phyloP scores from a whole-genome alignment of 2,888 invertebrate species.

The Ichneumoninae sp. region DNA sequence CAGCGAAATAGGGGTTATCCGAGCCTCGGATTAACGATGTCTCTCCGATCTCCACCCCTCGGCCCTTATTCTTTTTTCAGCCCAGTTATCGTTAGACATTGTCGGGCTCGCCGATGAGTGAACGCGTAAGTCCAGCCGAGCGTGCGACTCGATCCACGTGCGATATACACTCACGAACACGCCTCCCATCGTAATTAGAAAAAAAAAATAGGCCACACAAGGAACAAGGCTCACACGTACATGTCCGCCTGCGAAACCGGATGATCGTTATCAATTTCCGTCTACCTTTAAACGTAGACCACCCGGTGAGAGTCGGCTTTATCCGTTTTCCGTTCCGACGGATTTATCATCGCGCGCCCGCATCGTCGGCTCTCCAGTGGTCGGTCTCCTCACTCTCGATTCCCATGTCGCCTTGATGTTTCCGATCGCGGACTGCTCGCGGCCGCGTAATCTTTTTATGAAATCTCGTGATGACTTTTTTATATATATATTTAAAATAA shows the following conservation, averaged over 20 bases:
- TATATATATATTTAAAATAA: not conserved
- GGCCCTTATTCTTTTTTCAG: slow-evolving; percentile 6
- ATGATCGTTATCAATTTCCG: slow-evolving; percentile 46
- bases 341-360: slow-evolving; percentile 51
- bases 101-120: slow-evolving; percentile 13
- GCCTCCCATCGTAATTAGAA: slow-evolving; percentile 38
- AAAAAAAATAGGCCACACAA: slow-evolving; percentile 1
- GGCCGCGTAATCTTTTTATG: not conserved
- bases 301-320: slow-evolving; percentile 26
- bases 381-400: slow-evolving; percentile 21
- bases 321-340: slow-evolving; percentile 29
- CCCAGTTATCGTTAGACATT: slow-evolving; percentile 32
- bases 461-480: not conserved
- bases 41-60: not conserved
- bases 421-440: slow-evolving; percentile 19
- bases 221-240: slow-evolving; percentile 14
- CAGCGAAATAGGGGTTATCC: slow-evolving; percentile 36
- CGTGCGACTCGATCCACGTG: slow-evolving; percentile 30
- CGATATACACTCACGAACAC: not conserved
- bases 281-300: slow-evolving; percentile 25
- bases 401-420: slow-evolving; percentile 7
- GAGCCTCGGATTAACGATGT: slow-evolving; percentile 38
- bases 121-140: slow-evolving; percentile 3
- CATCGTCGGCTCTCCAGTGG: slow-evolving; percentile 23
- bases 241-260: not conserved